Percentiles rank a stretch among this genome's conserved stretches.
phyloP scores from a whole-genome alignment of 1,140 invertebrate species.

The Caligus rogercresseyi region DNA sequence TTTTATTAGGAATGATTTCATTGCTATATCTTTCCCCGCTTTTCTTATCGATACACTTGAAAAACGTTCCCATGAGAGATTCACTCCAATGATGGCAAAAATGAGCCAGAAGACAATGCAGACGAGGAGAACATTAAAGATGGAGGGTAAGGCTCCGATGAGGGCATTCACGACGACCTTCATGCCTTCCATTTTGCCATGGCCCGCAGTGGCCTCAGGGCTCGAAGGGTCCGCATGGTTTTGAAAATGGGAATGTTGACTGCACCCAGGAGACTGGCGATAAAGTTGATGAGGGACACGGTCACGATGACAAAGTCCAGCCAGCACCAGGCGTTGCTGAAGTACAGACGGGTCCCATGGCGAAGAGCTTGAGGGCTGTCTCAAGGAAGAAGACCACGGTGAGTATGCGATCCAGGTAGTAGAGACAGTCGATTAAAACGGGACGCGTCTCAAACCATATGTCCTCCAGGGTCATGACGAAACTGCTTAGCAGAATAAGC shows the following conservation, averaged over 20 bases:
- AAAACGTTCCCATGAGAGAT: slow-evolving; percentile 79
- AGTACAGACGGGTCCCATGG: slow-evolving; percentile 92
- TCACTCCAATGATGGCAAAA: slow-evolving; percentile 77
- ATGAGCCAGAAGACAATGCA: slow-evolving; percentile 81
- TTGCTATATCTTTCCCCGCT: slow-evolving; percentile 59
- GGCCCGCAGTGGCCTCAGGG: slow-evolving; percentile 32
- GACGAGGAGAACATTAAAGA: slow-evolving; percentile 79
- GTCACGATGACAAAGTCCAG: slow-evolving; percentile 96
- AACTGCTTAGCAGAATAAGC: slow-evolving; percentile 91
- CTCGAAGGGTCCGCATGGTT: slow-evolving; percentile 33
- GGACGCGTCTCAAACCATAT: slow-evolving; percentile 73
- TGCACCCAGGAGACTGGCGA: slow-evolving; percentile 75
- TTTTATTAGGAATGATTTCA: slow-evolving; percentile 65
- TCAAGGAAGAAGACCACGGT: slow-evolving; percentile 95
- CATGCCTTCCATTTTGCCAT: slow-evolving; percentile 32
- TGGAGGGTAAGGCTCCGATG: slow-evolving; percentile 83
- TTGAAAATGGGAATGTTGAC: slow-evolving; percentile 37
- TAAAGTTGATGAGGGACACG: slow-evolving; percentile 91
- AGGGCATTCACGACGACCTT: slow-evolving; percentile 84
- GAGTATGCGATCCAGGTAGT: slow-evolving; percentile 94
- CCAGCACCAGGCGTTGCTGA: slow-evolving; percentile 98
- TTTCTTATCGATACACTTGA: slow-evolving; percentile 60
- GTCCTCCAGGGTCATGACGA: slow-evolving; percentile 91
- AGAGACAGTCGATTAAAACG: slow-evolving; percentile 72
- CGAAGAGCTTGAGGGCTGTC: slow-evolving; percentile 97